A percentile compares a stretch with the other conserved stretches of the same genome.
These are phyloP conservation scores for Sceliomorpha sp. DNA, from an alignment of 2,888 invertebrate species.

Conservation along the genomic window DNA sequence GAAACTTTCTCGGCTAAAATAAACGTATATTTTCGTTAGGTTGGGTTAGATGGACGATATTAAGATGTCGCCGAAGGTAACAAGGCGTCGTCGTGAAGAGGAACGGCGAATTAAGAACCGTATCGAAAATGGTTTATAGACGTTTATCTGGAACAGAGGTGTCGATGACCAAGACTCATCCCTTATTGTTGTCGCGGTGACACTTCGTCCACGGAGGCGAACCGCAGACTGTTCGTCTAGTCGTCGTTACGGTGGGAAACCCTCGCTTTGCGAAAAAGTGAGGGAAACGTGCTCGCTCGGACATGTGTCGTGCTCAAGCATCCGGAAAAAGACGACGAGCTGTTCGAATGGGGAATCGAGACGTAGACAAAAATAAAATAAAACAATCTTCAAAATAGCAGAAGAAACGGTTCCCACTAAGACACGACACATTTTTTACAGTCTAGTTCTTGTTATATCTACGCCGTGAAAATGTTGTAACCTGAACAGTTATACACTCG, in stretches of 20 bases:
- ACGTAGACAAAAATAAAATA: conserved; percentile 47
- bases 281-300: conserved; percentile 57
- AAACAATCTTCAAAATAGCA: conserved; percentile 35
- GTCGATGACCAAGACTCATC: conserved; percentile 58
- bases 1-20: too few species aligned
- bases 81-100: too few species aligned
- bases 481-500: too few species aligned
- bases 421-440: too few species aligned
- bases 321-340: conserved; percentile 74
- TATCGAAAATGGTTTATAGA: neutral
- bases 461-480: too few species aligned
- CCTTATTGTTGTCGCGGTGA: conserved; percentile 76
- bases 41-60: too few species aligned
- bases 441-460: too few species aligned
- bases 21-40: too few species aligned
- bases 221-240: conserved; percentile 54
- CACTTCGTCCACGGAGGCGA: conserved; percentile 66
- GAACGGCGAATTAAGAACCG: too few species aligned
- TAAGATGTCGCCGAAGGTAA: too few species aligned
- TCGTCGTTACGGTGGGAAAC: conserved; percentile 53
- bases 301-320: conserved; percentile 78
- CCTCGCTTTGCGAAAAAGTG: conserved; percentile 43
- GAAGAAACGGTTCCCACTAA: too few species aligned
- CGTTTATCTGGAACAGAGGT: neutral
- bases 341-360: conserved; percentile 44